These are phyloP conservation scores for Fringilla coelebs DNA, from an alignment of 2,797 vertebrate species.

Conservation along the genomic window DNA sequence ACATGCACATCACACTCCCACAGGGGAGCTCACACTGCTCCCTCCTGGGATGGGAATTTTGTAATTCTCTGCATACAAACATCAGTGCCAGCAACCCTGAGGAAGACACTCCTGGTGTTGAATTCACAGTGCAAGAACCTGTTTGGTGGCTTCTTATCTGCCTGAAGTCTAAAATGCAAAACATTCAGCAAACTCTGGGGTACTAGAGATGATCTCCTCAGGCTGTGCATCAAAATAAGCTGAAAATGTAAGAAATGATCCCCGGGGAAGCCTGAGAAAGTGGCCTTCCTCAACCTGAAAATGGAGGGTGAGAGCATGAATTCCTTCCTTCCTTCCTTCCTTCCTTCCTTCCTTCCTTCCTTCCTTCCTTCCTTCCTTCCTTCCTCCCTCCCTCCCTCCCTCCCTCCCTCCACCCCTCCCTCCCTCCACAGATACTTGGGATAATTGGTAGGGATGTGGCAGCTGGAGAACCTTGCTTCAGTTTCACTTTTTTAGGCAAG, in stretches of 20 bases:
- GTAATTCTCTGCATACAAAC: background rate
- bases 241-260: background rate
- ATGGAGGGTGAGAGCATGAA: accelerated
- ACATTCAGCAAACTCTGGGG: background rate
- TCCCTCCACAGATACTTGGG: background rate
- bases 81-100: background rate
- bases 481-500: background rate
- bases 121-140: background rate
- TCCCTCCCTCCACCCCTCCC: too few species aligned
- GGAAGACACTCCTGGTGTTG: background rate
- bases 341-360: too few species aligned
- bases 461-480: background rate
- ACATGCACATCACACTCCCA: background rate
- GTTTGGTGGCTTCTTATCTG: background rate
- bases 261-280: background rate
- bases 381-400: too few species aligned
- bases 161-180: background rate
- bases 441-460: background rate
- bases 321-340: background rate
- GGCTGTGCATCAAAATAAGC: background rate
- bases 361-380: too few species aligned
- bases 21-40: background rate
- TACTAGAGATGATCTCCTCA: background rate
- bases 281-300: background rate
- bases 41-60: background rate